Base-by-base conservation (phyloP, 2,113 vertebrate genomes). In the Gnathonemus longibarbis region DNA sequence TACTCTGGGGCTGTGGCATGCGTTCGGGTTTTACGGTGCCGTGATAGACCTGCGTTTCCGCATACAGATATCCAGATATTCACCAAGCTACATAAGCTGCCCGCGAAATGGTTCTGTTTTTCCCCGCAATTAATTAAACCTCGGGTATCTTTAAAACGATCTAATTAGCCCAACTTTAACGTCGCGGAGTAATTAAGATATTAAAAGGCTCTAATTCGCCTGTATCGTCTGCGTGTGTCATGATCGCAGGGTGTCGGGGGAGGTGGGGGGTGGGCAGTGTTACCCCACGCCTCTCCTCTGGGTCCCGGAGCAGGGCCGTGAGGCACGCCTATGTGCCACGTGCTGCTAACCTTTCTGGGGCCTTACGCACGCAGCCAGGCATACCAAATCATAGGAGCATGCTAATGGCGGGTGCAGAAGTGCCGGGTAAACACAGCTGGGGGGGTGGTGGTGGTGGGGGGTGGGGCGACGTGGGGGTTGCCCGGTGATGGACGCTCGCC, bases 91-190 rank as follows among this genome's bases (percentile, higher is more conserved):
- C 13, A 52, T 52, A 84, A 24, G 83, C 83, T 84, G 83, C 83
- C 15, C 8, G 24, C 4, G 3, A 46, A 84, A 46, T 27, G 48
- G 85, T 52, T 52, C 45, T 50, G 13, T 52, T 50, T 52, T 50
- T 35, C 15, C 77, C 45, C 42, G 45, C 83, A 84, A 84, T 84
- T 84, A 84, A 87, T 52, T 87, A 87, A 87, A 87, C 48, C 24
- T 27, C 27, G n/a, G 9, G 85, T 87, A 87, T 87, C 85, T 87
- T 87, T 31, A 87, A 87, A 87, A 87, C 13, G 27, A 87, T 52
- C 85, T 87, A 87, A 87, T 87, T 52, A 52, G 85, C 49, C 85
- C 45, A 52, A 87, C 85, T 87, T 87, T 87, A 87, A 87, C 3
- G 48, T 87, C 19, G 24, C 8, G 0, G 48, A 87, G 85, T 87